These are phyloP conservation scores for Pionites leucogaster DNA, from an alignment of 2,113 vertebrate species.

Conservation along the genomic window DNA sequence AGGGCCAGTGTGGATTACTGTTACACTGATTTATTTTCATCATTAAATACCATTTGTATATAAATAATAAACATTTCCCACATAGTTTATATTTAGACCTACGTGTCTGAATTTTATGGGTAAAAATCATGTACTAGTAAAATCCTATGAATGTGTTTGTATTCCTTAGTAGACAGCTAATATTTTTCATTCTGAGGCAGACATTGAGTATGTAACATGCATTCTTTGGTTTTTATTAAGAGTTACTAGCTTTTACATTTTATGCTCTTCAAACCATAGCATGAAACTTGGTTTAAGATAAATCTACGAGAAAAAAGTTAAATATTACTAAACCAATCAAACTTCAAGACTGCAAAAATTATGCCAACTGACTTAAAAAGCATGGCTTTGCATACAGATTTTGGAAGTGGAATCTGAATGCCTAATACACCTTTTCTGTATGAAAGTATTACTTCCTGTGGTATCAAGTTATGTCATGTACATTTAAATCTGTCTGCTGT, in stretches of 20 bases:
- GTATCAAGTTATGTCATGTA: not conserved
- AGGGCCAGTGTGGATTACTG: not conserved
- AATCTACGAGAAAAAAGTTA: not conserved
- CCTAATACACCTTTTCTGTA: not conserved
- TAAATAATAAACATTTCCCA: not conserved
- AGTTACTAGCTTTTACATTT: not conserved
- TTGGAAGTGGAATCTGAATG: conserved; percentile 34
- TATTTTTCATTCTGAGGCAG: not conserved
- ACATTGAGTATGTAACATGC: not conserved
- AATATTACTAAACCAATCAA: not conserved
- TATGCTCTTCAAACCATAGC: not conserved
- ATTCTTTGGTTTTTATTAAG: not conserved
- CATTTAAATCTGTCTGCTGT: conserved; percentile 34
- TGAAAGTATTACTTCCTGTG: not conserved
- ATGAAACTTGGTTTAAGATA: not conserved
- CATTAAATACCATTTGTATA: not conserved
- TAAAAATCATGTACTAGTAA: not conserved
- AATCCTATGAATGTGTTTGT: not conserved
- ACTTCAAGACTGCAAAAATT: not conserved
- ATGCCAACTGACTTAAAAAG: conserved; percentile 8
- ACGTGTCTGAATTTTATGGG: not conserved
- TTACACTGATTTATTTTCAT: not conserved
- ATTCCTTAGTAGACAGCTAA: not conserved
- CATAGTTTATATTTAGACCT: not conserved
- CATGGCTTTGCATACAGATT: conserved; percentile 39